These are phyloP conservation scores for Mallotus villosus DNA, from an alignment of 2,797 vertebrate species.

Conservation along the genomic window DNA sequence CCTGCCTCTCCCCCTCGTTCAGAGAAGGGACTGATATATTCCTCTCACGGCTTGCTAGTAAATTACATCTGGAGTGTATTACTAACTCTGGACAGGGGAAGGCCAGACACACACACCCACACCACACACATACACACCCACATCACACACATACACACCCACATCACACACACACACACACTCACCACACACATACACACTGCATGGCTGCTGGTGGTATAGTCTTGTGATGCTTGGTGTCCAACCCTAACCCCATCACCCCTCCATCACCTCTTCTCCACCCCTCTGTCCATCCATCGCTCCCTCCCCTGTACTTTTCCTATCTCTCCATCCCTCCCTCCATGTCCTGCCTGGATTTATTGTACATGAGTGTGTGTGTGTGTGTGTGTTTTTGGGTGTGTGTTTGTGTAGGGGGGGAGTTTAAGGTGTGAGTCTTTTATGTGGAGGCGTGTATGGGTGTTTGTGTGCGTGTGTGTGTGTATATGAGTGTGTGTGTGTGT, in stretches of 20 bases:
- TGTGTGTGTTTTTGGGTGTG: conserved; percentile 1
- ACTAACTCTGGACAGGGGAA: conserved; percentile 11
- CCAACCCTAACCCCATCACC: neutral
- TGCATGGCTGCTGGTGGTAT: too few relatives aligned
- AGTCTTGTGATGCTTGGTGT: neutral
- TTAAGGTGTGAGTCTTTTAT: too few relatives aligned
- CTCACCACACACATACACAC: neutral
- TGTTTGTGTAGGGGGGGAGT: too few relatives aligned
- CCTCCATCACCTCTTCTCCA: neutral
- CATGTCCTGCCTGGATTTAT: too few relatives aligned
- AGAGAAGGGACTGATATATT: neutral
- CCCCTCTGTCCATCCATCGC: neutral
- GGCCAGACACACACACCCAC: neutral
- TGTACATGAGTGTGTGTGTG: neutral
- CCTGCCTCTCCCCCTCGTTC: neutral
- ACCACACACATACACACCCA: neutral
- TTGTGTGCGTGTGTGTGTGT: too few relatives aligned
- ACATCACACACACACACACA: conserved; percentile 7
- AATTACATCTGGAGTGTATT: conserved; percentile 30
- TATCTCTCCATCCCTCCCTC: neutral
- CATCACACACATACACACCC: conserved; percentile 9
- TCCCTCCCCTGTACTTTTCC: neutral
- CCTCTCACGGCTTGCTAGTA: conserved; percentile 20
- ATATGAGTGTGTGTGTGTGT: too few relatives aligned
- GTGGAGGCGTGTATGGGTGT: too few relatives aligned